Base-by-base conservation (phyloP, 2,797 vertebrate genomes). In the Alfaro cultratus region DNA sequence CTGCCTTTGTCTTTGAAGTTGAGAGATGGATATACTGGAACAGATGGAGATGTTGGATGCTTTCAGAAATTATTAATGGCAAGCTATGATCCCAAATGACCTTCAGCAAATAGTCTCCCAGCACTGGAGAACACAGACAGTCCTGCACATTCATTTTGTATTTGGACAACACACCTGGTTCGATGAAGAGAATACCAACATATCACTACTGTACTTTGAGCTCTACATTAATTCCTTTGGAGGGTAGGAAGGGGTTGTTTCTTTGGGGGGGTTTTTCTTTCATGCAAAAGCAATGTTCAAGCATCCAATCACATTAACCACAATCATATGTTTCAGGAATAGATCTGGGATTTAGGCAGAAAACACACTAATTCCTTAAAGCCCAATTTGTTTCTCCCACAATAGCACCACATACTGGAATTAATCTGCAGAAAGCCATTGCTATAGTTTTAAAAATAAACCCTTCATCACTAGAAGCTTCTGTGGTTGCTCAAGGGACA, bases 41-140 rank as follows among this genome's bases (percentile, higher is more conserved):
- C 95, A 95, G 94, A 96, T 94, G 93, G 94, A 94, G 93, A 94
- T 92, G 87, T 92, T 93, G 91, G 91, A 94, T 93, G 91, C 91
- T 94, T 95, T 93, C 93, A 90, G 92, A 91, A 95, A 94, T 96
- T 95, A 96, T 96, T 95, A 96, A 96, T 96, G 94, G 92, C 89
- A 88, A 57, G 77, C 94, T 88, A 94, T 95, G 94, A 95, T 96
- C 95, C 94, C 93, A 94, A 93, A 95, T 93, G 94, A 96, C 95
- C 95, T 96, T 96, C 94, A 95, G 93, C 91, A 92, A 94, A 95
- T 88, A 94, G 91, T 91, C 92, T 94, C 90, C 84, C 85, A 91
- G 86, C 90, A 85, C 87, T 71, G 55, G 85, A 87, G 94, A 90
- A 88, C 91, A 89, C 91, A 90, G 79, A 83, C 91, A 90, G 86